Conservation (phyloP, 2,113 vertebrate genomes). For the Silurus meridionalis region DNA sequence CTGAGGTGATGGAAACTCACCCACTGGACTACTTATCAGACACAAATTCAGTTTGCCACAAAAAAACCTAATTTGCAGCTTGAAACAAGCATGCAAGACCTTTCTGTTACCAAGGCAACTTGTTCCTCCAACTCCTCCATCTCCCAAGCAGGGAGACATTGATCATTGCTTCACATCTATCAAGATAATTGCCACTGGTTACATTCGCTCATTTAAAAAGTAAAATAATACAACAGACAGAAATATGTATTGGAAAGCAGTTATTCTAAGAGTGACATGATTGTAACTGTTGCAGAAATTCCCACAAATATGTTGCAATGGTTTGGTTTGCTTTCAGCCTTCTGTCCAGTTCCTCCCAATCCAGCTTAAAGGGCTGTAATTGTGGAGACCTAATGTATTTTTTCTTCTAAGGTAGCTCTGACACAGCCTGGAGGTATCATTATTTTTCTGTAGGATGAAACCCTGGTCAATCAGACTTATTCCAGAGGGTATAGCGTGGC, state of each 20-base stretch:
- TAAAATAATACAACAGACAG: not conserved
- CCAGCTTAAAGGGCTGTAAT: too few relatives aligned
- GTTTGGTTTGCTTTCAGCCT: too few relatives aligned
- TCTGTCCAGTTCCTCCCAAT: too few relatives aligned
- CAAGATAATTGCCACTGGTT: conserved; percentile 36
- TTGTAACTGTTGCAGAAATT: not conserved
- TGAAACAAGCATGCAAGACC: conserved; percentile 46
- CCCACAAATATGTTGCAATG: too few relatives aligned
- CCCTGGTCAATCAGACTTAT: too few relatives aligned
- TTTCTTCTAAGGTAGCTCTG: too few relatives aligned
- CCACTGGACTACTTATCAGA: conserved; percentile 30
- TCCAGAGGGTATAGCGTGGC: too few relatives aligned
- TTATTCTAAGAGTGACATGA: not conserved
- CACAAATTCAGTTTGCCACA: conserved; percentile 45
- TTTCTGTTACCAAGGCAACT: conserved; percentile 57
- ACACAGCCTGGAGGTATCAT: too few relatives aligned
- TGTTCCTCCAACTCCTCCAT: conserved; percentile 36
- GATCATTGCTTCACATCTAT: conserved; percentile 33
- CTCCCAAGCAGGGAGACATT: conserved; percentile 39
- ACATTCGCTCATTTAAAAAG: conserved; percentile 18
- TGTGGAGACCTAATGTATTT: too few relatives aligned
- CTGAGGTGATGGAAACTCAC: conserved; percentile 28
- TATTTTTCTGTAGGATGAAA: too few relatives aligned
- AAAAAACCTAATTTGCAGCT: conserved; percentile 47
- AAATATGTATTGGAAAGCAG: not conserved